Base-by-base conservation (phyloP, 2,888 invertebrate species). In the Spodoptera exigua region DNA sequence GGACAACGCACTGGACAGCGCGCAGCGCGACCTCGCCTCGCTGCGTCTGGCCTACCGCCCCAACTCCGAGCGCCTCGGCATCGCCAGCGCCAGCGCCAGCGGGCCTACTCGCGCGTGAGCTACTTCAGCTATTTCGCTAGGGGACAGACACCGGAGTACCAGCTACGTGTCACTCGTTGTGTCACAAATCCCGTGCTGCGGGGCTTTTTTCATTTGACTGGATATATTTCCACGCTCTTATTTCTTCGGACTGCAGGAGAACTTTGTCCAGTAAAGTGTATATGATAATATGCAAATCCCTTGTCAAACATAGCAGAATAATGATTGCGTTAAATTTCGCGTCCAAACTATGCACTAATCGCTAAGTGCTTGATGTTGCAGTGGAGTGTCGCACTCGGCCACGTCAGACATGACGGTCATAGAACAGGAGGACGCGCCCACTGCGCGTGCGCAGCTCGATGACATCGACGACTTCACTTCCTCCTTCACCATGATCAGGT, bases 371-470 rank as follows among this genome's bases (percentile, higher is more conserved):
- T 48, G n/a, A 13, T 55, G 18, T 60, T 54, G 21, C 76, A 88
- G 90, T 37, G 89, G 92, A 67, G 93, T 92, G 78, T 89, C 92
- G 11, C 93, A 93, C 94, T 98, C 98, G 11, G 98, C 98, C 11
- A 86, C 98, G 54, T 96, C 96, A 57, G 99, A 98, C 88, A 99
- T 99, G 98, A 96, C 97, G 84, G 95, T 95, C 17, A 98, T 99
- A 82, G 97, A 98, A 85, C 99, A 99, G 92, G 97, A 98, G 85
- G 95, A 95, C 78, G 85, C 86, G 67, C 65, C 83, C 40, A 47
- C 84, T 18, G 47, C 78, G 59, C 76, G 78, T 60, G 54, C 74
- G 52, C 79, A 65, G 86, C 78, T 90, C 86, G 83, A 89, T 91
- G 84, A 92, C 83, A 76, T 89, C 79, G 86, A 90, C 83, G 84